phyloP scores from a whole-genome alignment of 2,113 vertebrate genomes.

The Dendrocopos noguchii region DNA sequence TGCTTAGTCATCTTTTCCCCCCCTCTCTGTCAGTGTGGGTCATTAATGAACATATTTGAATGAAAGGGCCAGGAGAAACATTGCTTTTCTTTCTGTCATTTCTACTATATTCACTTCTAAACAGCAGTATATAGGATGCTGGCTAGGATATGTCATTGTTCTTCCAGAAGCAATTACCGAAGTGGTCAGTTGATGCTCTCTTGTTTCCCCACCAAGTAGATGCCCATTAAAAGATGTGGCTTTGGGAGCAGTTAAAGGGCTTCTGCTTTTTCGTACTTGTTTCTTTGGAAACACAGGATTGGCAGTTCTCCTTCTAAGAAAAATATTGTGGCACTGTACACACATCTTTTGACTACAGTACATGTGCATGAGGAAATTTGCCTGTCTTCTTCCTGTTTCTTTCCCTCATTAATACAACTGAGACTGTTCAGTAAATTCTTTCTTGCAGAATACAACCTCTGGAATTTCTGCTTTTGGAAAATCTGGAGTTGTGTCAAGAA shows the following conservation, averaged over 20 bases:
- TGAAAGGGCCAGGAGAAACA: background rate
- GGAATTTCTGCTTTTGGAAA: background rate
- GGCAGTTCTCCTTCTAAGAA: background rate
- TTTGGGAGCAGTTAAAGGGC: background rate
- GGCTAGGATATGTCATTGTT: background rate
- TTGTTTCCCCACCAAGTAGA: rapidly evolving
- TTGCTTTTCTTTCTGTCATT: background rate
- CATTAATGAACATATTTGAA: background rate
- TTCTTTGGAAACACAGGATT: background rate
- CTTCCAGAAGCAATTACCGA: background rate
- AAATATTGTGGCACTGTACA: background rate
- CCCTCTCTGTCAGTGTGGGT: background rate
- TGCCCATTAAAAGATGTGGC: background rate
- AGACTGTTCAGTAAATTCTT: background rate
- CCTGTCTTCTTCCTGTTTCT: background rate
- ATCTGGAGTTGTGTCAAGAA: background rate
- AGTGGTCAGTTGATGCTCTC: background rate
- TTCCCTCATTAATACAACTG: background rate
- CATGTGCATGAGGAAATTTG: background rate
- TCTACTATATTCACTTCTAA: background rate
- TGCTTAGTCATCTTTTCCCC: conserved; percentile 8
- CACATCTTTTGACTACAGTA: background rate
- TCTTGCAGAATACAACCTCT: background rate
- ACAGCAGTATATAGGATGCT: background rate
- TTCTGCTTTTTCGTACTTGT: background rate